Percentiles rank a stretch among this genome's conserved stretches.
Conservation (phyloP, 2,113 vertebrate species). For the Seriola dumerili region DNA sequence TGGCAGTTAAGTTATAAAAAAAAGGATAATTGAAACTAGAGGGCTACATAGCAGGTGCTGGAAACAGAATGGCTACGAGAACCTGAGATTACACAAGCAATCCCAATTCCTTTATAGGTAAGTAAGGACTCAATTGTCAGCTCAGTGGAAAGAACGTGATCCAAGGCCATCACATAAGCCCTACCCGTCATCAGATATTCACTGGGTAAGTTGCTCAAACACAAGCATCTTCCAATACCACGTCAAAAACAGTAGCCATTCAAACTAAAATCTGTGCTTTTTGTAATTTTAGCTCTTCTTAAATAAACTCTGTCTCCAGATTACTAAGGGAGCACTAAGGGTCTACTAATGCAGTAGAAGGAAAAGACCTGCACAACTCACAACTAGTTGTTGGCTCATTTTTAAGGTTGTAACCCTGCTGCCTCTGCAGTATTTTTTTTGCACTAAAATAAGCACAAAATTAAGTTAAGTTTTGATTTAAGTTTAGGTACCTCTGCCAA, state of each 20-base stretch:
- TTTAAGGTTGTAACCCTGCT: neutral
- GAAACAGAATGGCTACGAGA: neutral
- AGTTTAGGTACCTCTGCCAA: neutral
- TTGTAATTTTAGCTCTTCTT: neutral
- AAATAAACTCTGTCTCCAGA: neutral
- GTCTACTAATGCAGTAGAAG: neutral
- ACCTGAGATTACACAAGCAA: neutral
- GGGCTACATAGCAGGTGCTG: neutral
- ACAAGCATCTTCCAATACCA: neutral
- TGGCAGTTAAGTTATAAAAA: neutral
- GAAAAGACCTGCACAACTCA: neutral
- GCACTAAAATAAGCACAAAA: neutral
- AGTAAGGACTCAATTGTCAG: too few relatives aligned
- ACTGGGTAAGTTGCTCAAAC: neutral
- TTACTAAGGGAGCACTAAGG: neutral
- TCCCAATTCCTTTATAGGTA: too few relatives aligned
- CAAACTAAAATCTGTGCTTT: neutral
- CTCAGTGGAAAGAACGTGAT: too few relatives aligned
- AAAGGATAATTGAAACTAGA: neutral
- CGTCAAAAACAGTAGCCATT: neutral
- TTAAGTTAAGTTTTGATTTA: neutral
- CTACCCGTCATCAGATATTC: neutral
- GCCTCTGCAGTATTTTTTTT: neutral
- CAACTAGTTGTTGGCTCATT: too few relatives aligned
- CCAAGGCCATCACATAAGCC: too few relatives aligned